Evolutionary conservation across 2,888 invertebrate genomes (phyloP).

Genomic region (Penaeus monodon): DNA sequence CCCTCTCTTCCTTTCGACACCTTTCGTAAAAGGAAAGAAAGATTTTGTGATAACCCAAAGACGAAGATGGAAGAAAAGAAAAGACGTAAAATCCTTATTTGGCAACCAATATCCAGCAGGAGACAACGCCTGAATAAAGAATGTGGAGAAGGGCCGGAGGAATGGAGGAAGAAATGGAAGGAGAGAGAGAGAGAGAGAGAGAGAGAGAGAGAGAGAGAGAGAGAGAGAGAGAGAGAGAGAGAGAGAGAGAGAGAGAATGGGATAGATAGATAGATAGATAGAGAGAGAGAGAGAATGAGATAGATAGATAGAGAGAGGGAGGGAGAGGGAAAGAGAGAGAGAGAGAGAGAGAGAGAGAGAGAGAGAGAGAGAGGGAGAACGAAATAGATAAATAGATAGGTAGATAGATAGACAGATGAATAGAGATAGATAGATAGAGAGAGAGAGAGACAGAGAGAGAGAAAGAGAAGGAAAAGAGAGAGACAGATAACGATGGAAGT

Average conservation of each 20-base stretch:
- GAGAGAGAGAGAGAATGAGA: too few species aligned
- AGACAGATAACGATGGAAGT: not conserved
- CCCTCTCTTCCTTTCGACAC: too few species aligned
- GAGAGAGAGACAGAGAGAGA: not conserved
- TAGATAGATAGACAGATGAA: not conserved
- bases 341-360: not conserved
- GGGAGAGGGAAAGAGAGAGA: slow-evolving; percentile 1
- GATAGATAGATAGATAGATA: too few species aligned
- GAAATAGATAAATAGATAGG: not conserved
- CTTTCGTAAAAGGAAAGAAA: too few species aligned
- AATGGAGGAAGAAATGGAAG: too few species aligned
- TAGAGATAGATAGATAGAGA: not conserved
- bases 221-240: slow-evolving; percentile 17
- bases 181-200: not conserved
- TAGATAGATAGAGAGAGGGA: too few species aligned
- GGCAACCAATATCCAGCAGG: too few species aligned
- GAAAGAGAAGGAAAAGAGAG: not conserved
- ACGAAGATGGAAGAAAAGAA: too few species aligned
- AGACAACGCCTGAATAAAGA: too few species aligned
- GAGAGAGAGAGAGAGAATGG: not conserved
- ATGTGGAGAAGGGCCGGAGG: too few species aligned
- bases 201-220: not conserved
- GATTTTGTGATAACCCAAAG: too few species aligned
- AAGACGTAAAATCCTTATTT: too few species aligned
- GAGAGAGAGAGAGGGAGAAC: not conserved